Evolutionary conservation across 2,797 vertebrate species (phyloP).

Genomic region (Synanceia verrucosa): DNA sequence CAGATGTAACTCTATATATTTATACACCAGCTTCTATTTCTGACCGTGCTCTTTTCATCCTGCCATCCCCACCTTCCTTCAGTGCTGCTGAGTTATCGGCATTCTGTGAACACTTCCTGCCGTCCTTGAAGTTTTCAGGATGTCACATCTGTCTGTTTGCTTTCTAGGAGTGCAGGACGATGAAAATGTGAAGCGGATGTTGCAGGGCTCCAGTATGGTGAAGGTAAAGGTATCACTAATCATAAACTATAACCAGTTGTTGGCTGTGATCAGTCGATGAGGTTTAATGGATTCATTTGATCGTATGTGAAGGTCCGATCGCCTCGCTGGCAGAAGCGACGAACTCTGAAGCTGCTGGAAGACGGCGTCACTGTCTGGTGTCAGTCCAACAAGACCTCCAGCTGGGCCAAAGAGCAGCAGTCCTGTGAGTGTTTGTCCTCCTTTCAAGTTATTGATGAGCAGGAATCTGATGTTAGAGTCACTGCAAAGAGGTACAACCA

Average conservation of each 20-base stretch:
- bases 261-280: not conserved
- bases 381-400: conserved; percentile 84
- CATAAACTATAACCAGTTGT: not conserved
- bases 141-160: not conserved
- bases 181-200: conserved; percentile 88
- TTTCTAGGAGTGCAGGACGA: conserved; percentile 88
- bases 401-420: conserved; percentile 81
- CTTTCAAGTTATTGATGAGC: not conserved
- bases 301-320: conserved; percentile 81
- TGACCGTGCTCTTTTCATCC: not conserved
- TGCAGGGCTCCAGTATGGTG: conserved; percentile 86
- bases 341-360: conserved; percentile 88
- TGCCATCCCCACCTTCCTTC: not conserved
- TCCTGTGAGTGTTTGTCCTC: conserved; percentile 86
- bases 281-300: not conserved
- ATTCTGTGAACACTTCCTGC: not conserved
- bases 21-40: conserved; percentile 9
- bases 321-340: conserved; percentile 82
- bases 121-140: not conserved
- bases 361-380: conserved; percentile 91
- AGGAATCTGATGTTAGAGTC: not conserved
- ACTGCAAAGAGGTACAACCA: not conserved
- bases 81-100: not conserved
- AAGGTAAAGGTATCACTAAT: conserved; percentile 82
- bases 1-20: conserved; percentile 9